phyloP scores from a whole-genome alignment of 1,140 invertebrate species.

The Drosophila sp. region DNA sequence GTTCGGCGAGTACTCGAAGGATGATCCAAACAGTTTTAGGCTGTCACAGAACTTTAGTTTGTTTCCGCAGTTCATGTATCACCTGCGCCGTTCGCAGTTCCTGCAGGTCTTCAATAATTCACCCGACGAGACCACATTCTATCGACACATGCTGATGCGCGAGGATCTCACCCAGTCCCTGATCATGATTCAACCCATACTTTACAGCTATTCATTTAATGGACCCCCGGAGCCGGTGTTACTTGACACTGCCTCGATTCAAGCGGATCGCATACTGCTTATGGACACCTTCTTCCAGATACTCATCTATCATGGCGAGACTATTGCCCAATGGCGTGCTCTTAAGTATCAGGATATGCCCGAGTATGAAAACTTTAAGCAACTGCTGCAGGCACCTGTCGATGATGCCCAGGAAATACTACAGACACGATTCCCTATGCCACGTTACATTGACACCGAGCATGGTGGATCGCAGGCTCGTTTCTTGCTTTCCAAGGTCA shows the following conservation, averaged over 20 bases:
- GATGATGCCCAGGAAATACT: constrained; percentile 99
- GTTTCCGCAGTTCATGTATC: constrained; percentile 99
- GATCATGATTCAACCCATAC: constrained; percentile 99
- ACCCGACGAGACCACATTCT: constrained; percentile 99
- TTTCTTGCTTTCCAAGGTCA: constrained; percentile 99
- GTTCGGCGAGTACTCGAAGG: constrained; percentile 99
- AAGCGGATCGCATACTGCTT: constrained; percentile 97
- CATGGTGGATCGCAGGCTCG: constrained; percentile 99
- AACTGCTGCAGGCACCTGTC: constrained; percentile 97
- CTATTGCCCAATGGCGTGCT: constrained; percentile 98
- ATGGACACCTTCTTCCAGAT: constrained; percentile 99
- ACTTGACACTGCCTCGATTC: constrained; percentile 98
- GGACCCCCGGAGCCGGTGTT: constrained; percentile 99
- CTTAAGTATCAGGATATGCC: constrained; percentile 97
- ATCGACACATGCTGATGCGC: constrained; percentile 98
- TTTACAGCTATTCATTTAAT: constrained; percentile 99
- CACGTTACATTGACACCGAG: constrained; percentile 99
- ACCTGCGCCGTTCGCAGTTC: constrained; percentile 98
- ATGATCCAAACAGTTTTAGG: constrained; percentile 98
- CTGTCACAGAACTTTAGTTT: constrained; percentile 98
- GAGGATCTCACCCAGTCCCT: constrained; percentile 98
- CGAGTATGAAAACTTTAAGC: constrained; percentile 98
- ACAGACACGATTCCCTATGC: constrained; percentile 97
- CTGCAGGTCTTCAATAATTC: constrained; percentile 99
- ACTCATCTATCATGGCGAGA: constrained; percentile 99